These are phyloP conservation scores for Pelochelys cantorii DNA, from an alignment of 2,797 vertebrate species.

Conservation along the genomic window DNA sequence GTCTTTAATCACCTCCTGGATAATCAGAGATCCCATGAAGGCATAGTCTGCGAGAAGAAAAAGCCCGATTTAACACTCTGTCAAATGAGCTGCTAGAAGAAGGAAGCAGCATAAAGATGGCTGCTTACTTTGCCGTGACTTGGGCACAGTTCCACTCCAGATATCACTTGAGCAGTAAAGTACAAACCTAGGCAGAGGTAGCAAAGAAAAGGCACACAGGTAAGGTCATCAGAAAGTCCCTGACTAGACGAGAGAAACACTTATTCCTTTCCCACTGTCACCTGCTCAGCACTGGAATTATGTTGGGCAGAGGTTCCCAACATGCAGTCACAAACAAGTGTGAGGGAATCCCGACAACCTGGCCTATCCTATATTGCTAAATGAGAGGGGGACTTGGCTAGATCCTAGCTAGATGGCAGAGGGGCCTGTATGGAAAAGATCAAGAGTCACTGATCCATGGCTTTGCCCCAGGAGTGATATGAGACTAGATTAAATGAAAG, in stretches of 20 bases:
- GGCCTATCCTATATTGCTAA: background rate
- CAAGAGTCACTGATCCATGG: background rate
- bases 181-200: conserved; percentile 80
- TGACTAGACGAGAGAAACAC: background rate
- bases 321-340: background rate
- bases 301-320: background rate
- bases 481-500: background rate
- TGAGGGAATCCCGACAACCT: background rate
- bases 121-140: conserved; percentile 49
- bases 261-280: background rate
- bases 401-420: background rate
- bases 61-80: background rate
- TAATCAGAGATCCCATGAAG: conserved; percentile 89
- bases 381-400: background rate
- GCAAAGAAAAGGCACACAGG: background rate
- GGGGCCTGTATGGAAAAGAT: background rate
- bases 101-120: no score
- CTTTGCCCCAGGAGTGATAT: background rate
- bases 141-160: conserved; percentile 84
- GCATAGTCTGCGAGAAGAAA: conserved; percentile 78
- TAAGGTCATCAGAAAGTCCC: background rate
- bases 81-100: background rate
- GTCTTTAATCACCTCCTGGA: conserved; percentile 89
- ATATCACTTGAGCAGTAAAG: conserved; percentile 91
- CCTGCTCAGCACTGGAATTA: background rate